Conservation (phyloP, 1,140 invertebrate species). For the Temnothorax longispinosus region DNA sequence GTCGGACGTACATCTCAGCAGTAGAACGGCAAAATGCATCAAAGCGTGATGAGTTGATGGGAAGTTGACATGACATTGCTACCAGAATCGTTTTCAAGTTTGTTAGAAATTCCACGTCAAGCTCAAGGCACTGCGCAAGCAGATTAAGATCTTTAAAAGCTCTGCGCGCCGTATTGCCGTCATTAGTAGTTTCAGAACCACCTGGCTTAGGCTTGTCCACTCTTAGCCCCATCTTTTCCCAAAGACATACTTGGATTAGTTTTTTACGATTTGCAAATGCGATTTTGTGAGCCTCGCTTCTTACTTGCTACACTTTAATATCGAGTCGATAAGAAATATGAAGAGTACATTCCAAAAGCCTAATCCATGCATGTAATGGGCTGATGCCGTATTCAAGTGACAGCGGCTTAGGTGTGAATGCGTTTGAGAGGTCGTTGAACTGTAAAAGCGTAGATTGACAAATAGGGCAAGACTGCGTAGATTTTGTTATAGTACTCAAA, state of each 20-base stretch:
- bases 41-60: background rate
- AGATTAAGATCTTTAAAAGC: too few species aligned
- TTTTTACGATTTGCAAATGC: background rate
- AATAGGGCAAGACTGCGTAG: background rate
- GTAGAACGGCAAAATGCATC: too few species aligned
- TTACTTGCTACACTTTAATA: conserved; percentile 23
- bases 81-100: too few species aligned
- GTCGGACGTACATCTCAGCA: background rate
- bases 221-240: too few species aligned
- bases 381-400: conserved; percentile 18
- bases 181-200: too few species aligned
- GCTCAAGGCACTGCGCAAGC: too few species aligned
- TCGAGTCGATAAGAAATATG: background rate
- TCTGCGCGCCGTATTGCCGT: too few species aligned
- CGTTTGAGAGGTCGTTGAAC: background rate
- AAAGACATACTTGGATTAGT: background rate
- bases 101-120: too few species aligned
- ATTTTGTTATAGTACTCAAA: background rate
- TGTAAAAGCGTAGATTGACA: background rate
- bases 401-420: background rate
- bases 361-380: conserved; percentile 31
- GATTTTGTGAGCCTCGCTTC: background rate
- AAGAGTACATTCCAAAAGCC: background rate
- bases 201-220: too few species aligned
- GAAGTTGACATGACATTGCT: too few species aligned